Conservation (phyloP, 2,113 vertebrate species). For the Mormoops blainvillei region DNA sequence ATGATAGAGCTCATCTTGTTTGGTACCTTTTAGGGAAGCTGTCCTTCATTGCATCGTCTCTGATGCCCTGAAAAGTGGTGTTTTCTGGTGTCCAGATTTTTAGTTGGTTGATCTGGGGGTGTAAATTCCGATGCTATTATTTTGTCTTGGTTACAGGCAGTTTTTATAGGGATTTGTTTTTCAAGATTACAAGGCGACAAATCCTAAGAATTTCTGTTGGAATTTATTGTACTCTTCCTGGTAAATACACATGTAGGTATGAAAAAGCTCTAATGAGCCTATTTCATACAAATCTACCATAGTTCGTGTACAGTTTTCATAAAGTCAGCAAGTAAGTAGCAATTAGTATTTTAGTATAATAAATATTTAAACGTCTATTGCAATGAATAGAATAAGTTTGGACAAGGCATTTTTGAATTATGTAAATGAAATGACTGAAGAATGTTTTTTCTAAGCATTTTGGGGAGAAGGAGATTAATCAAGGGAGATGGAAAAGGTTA, state of each 20-base stretch:
- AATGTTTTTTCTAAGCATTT: neutral
- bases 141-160: neutral
- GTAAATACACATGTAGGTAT: neutral
- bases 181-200: neutral
- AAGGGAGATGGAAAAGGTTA: neutral
- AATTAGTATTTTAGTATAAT: neutral
- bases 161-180: neutral
- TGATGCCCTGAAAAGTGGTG: neutral
- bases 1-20: fast-evolving
- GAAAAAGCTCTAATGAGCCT: neutral
- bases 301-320: neutral
- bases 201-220: neutral
- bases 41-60: neutral
- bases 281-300: neutral
- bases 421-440: neutral
- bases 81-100: neutral
- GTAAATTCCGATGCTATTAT: neutral
- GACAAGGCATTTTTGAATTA: neutral
- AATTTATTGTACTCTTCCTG: neutral
- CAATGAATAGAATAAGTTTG: neutral
- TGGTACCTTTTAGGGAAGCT: neutral
- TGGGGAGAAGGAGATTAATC: neutral
- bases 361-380: neutral
- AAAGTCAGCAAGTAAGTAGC: neutral
- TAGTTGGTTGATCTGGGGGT: neutral